These are phyloP conservation scores for Ichneumoninae sp. DNA, from an alignment of 2,888 invertebrate genomes.

Conservation along the genomic window DNA sequence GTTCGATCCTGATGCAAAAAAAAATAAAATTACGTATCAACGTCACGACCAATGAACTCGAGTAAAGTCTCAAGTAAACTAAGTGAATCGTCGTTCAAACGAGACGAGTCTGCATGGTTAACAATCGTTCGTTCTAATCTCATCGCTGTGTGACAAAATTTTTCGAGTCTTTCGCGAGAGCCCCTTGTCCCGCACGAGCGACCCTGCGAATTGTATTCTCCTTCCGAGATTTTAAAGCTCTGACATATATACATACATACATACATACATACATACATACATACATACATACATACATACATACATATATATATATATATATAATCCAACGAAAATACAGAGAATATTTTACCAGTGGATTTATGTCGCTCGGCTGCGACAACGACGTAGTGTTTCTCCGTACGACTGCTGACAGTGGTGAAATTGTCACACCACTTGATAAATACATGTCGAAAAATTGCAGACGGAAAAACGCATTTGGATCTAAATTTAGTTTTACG, in stretches of 20 bases:
- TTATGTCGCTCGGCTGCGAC: neutral
- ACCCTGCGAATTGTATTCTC: slow-evolving; percentile 6
- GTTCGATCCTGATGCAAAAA: neutral
- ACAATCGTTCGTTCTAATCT: slow-evolving; percentile 15
- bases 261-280: neutral
- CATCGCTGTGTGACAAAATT: slow-evolving; percentile 22
- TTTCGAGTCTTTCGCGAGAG: slow-evolving; percentile 28
- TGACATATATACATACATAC: neutral
- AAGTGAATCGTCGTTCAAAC: neutral
- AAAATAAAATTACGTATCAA: neutral
- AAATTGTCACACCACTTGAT: slow-evolving; percentile 6
- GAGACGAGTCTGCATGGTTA: neutral
- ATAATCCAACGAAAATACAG: neutral
- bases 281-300: neutral
- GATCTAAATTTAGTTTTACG: slow-evolving; percentile 62
- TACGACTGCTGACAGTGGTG: slow-evolving; percentile 25
- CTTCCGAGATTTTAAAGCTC: neutral
- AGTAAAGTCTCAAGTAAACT: neutral
- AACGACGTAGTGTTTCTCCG: slow-evolving; percentile 7
- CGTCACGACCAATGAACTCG: slow-evolving; percentile 5
- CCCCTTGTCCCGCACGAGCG: neutral
- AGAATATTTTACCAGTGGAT: slow-evolving; percentile 20
- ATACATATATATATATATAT: neutral
- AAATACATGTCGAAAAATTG: slow-evolving; percentile 44
- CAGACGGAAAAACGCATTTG: slow-evolving; percentile 61